A percentile compares a stretch with the other conserved stretches of the same genome.
phyloP scores from a whole-genome alignment of 1,140 invertebrate species.

The silkworm (Bombyx mori) region DNA sequence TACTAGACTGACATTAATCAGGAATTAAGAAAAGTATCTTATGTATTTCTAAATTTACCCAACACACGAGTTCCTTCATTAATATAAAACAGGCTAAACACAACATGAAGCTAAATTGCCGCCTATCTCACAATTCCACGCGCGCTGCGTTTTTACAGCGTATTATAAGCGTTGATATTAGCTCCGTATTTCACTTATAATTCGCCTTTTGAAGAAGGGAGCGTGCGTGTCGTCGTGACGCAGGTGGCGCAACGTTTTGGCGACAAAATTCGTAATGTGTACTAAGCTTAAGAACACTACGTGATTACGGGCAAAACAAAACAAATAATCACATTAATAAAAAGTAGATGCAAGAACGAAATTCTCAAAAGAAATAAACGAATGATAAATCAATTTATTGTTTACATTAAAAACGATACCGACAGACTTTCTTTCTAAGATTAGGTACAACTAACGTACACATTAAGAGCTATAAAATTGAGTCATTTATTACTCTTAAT shows the following conservation, averaged over 20 bases:
- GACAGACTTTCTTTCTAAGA: not conserved
- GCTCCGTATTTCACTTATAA: constrained; percentile 33
- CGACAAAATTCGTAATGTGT: constrained; percentile 11
- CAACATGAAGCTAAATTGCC: constrained; percentile 15
- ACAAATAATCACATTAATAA: not conserved
- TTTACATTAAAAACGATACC: not conserved
- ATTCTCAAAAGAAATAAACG: not conserved
- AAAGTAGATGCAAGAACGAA: not conserved
- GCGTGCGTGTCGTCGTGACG: constrained; percentile 15
- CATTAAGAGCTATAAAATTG: constrained; percentile 30
- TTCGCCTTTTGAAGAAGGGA: constrained; percentile 21
- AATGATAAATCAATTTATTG: not conserved
- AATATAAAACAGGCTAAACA: constrained; percentile 23
- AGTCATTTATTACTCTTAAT: constrained; percentile 38
- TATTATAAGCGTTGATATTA: constrained; percentile 31
- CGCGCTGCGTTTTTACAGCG: constrained; percentile 28
- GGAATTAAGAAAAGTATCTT: too few species aligned
- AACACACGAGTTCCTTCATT: constrained; percentile 17
- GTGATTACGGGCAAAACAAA: not conserved
- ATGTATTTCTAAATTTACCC: constrained; percentile 8
- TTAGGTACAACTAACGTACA: constrained; percentile 4
- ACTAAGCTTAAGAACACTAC: constrained; percentile 10
- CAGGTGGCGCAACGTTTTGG: constrained; percentile 10
- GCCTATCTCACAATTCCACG: constrained; percentile 26
- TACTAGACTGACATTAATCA: too few species aligned